Conservation (phyloP, 2,113 vertebrate genomes). For the Trogon melanurus region DNA sequence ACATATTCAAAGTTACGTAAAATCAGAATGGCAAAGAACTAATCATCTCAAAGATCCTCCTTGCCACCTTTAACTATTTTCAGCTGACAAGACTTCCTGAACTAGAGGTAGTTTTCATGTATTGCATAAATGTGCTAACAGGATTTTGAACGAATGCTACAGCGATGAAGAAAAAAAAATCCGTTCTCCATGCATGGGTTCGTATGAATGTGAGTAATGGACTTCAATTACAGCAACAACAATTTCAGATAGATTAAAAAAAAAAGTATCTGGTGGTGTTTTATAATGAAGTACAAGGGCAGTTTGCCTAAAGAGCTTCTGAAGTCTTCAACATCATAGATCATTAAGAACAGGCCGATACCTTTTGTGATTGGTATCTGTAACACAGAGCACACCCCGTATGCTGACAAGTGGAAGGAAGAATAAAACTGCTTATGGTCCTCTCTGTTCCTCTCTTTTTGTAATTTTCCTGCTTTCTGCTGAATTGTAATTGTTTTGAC, state of each 20-base stretch:
- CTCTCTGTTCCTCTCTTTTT: background rate
- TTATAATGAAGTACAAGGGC: background rate
- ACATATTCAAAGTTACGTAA: background rate
- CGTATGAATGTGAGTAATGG: background rate
- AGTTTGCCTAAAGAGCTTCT: background rate
- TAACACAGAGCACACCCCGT: background rate
- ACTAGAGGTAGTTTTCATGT: background rate
- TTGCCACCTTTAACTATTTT: background rate
- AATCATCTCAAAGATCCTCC: background rate
- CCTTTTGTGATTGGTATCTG: background rate
- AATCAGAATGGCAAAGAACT: background rate
- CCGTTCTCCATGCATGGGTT: background rate
- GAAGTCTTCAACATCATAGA: background rate
- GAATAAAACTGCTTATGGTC: background rate
- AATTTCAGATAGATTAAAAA: background rate
- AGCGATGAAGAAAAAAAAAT: background rate
- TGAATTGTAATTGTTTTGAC: background rate
- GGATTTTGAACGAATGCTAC: background rate
- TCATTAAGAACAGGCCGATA: background rate
- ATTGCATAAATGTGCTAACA: background rate
- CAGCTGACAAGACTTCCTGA: background rate
- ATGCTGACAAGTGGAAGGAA: background rate
- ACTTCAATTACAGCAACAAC: background rate
- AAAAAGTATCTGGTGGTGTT: background rate
- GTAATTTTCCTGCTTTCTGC: background rate